A percentile compares a stretch with the other conserved stretches of the same genome.
Evolutionary conservation across 2,113 vertebrate species (phyloP).

Genomic region (Lasiurus borealis): DNA sequence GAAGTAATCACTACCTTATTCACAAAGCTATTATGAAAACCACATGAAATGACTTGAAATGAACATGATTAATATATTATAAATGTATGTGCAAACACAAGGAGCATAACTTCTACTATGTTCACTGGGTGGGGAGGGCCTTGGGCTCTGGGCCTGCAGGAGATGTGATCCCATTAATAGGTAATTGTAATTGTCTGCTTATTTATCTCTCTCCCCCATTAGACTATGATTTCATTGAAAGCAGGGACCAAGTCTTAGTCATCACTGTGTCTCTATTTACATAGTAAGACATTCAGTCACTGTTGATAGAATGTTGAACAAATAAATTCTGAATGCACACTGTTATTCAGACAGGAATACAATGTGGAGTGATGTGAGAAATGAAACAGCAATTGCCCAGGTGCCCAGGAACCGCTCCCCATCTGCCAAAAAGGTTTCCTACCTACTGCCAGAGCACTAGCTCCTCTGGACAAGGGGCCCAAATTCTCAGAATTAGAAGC

Average conservation of each 20-base stretch:
- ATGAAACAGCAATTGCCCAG: not conserved
- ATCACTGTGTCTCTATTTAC: conserved; percentile 1
- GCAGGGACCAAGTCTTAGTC: not conserved
- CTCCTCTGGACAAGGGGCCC: not conserved
- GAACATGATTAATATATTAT: not conserved
- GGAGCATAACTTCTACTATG: not conserved
- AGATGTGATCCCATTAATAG: not conserved
- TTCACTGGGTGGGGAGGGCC: not conserved
- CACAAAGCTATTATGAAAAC: not conserved
- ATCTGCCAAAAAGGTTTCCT: conserved; percentile 11
- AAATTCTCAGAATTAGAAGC: not conserved
- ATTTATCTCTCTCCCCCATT: not conserved
- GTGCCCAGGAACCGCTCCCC: not conserved
- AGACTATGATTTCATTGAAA: conserved; percentile 53
- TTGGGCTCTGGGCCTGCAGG: not conserved
- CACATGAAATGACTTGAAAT: conserved; percentile 1
- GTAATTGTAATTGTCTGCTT: not conserved
- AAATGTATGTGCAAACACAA: not conserved
- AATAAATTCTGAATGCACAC: conserved; percentile 44
- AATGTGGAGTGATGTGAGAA: not conserved
- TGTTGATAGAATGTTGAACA: conserved; percentile 36
- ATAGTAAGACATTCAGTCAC: conserved; percentile 25
- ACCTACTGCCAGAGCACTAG: not conserved
- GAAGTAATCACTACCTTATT: not conserved
- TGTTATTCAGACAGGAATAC: conserved; percentile 19